Evolutionary conservation across 2,797 vertebrate species (phyloP).

Genomic region (Scomberomorus guttatus): DNA sequence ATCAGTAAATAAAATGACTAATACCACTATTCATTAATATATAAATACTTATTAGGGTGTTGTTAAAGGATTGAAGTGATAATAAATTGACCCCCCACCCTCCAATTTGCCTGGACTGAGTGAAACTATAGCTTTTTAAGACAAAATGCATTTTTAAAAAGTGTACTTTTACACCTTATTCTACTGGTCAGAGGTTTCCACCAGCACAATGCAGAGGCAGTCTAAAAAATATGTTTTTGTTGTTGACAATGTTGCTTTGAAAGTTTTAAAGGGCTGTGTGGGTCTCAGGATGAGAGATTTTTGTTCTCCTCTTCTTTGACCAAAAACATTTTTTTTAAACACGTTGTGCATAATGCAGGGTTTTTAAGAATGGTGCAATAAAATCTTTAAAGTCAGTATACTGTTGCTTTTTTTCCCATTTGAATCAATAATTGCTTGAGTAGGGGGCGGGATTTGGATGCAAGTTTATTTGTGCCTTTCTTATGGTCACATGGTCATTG

Average conservation of each 20-base stretch:
- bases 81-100: too few relatives aligned
- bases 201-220: neutral
- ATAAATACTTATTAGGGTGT: too few relatives aligned
- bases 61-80: too few relatives aligned
- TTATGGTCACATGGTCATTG: conserved; percentile 28
- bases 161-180: too few relatives aligned
- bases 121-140: too few relatives aligned
- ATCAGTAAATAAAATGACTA: too few relatives aligned
- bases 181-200: neutral
- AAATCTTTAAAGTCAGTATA: neutral
- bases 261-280: neutral
- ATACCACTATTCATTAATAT: too few relatives aligned
- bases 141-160: too few relatives aligned
- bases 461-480: conserved; percentile 66
- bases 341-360: neutral
- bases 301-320: conserved; percentile 33
- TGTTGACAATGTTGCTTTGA: neutral
- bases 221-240: neutral
- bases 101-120: too few relatives aligned
- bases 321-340: conserved; percentile 1
- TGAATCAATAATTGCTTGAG: neutral
- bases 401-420: neutral
- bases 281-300: conserved; percentile 23
- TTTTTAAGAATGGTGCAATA: neutral
- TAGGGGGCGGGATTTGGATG: conserved; percentile 25